Percentiles rank a stretch among this genome's conserved stretches.
Conservation (phyloP, 2,888 invertebrate genomes). For the Cephus rjabovi region DNA sequence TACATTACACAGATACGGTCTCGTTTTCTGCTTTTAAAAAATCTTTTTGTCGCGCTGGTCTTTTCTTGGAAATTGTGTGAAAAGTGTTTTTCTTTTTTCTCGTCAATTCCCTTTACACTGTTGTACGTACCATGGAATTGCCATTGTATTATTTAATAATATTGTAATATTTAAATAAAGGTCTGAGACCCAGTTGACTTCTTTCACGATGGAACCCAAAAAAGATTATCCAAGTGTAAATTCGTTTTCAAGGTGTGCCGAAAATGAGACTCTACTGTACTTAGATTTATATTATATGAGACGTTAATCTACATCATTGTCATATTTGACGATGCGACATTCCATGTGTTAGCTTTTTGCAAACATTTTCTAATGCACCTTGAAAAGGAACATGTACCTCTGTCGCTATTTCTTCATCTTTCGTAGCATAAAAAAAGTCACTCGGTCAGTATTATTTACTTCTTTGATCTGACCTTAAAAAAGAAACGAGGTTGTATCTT, state of each 20-base stretch:
- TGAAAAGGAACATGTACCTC: not conserved
- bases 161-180: not conserved
- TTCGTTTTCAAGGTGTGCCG: not conserved
- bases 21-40: not conserved
- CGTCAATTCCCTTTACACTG: not conserved
- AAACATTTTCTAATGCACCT: not conserved
- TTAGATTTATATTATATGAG: not conserved
- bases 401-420: not conserved
- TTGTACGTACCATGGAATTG: not conserved
- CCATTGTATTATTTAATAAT: conserved; percentile 9
- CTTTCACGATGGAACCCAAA: not conserved
- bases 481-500: conserved; percentile 13
- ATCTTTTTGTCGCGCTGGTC: not conserved
- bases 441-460: conserved; percentile 38
- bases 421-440: not conserved
- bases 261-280: not conserved
- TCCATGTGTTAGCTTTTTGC: not conserved
- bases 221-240: not conserved
- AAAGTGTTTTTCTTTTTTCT: not conserved
- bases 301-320: not conserved
- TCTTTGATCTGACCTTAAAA: conserved; percentile 32
- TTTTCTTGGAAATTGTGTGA: not conserved
- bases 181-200: not conserved
- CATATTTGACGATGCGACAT: not conserved
- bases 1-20: not conserved